Evolutionary conservation across 2,888 invertebrate species (phyloP).

Genomic region (Cantharis lateralis): DNA sequence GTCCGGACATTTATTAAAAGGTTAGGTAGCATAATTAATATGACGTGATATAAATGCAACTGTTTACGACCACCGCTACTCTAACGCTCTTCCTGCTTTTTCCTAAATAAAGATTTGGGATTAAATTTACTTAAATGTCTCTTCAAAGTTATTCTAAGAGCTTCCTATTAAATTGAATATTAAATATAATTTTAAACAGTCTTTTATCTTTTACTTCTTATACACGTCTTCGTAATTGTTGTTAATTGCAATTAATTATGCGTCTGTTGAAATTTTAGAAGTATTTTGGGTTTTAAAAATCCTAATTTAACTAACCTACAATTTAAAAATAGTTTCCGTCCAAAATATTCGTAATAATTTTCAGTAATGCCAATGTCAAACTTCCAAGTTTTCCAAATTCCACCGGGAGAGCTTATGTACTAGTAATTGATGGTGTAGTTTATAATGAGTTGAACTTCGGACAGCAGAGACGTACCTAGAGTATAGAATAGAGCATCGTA

Average conservation of each 20-base stretch:
- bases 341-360: no score
- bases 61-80: conserved; percentile 21
- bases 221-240: background rate
- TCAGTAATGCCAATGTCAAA: no score
- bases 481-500: no score
- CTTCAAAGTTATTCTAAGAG: background rate
- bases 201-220: background rate
- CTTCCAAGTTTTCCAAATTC: no score
- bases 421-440: no score
- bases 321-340: background rate
- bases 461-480: no score
- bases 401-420: no score
- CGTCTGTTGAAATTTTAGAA: background rate
- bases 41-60: conserved; percentile 32
- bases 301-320: background rate
- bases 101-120: conserved; percentile 4
- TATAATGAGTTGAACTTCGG: no score
- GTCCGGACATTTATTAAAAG: conserved; percentile 44
- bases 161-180: background rate
- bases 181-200: background rate
- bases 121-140: conserved; percentile 3
- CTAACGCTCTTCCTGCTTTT: background rate
- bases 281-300: background rate
- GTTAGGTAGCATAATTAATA: conserved; percentile 43
- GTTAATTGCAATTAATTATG: background rate